These are phyloP conservation scores for Eueides isabella DNA, from an alignment of 1,140 invertebrate genomes.

Conservation along the genomic window DNA sequence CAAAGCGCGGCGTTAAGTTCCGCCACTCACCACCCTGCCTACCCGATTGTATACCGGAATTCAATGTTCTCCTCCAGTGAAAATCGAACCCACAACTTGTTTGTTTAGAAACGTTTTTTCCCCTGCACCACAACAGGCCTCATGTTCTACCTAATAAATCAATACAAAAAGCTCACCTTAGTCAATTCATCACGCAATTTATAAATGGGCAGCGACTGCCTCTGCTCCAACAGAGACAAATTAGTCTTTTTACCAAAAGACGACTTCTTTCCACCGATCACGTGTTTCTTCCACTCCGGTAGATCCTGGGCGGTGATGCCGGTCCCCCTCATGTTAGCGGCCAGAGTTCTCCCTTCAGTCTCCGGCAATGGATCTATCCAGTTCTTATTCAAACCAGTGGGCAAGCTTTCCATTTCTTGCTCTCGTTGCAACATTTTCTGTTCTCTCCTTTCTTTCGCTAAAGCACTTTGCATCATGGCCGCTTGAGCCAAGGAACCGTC, in stretches of 20 bases:
- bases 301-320: constrained; percentile 93
- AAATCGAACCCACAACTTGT: no score
- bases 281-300: constrained; percentile 99
- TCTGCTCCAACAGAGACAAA: constrained; percentile 96
- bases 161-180: constrained; percentile 83
- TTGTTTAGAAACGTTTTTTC: no score
- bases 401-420: constrained; percentile 94
- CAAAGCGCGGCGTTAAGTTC: no score
- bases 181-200: constrained; percentile 97
- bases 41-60: no score
- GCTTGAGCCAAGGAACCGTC: constrained; percentile 97
- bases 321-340: constrained; percentile 91
- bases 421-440: constrained; percentile 96
- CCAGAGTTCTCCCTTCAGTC: constrained; percentile 86
- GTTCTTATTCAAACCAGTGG: constrained; percentile 93
- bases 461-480: constrained; percentile 99
- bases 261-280: constrained; percentile 98
- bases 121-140: no score
- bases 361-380: constrained; percentile 98
- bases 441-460: constrained; percentile 98
- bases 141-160: no score
- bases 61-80: no score
- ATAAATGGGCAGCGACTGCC: constrained; percentile 97
- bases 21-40: no score
- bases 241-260: constrained; percentile 99